Base-by-base conservation (phyloP, 1,140 invertebrate genomes). In the Drosophila equinoxialis region DNA sequence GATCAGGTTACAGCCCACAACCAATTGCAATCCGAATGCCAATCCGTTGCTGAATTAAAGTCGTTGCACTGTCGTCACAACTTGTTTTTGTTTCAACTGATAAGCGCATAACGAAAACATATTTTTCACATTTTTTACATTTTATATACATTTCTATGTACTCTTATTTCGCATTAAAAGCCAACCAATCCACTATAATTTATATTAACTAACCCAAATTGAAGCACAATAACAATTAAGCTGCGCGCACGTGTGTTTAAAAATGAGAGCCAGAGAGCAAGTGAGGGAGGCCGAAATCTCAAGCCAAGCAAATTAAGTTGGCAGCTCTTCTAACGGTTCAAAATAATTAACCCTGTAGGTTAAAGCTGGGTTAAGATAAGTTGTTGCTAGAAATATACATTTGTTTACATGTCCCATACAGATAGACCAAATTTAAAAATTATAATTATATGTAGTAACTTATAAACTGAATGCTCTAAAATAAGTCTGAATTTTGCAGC, bases 51-150 rank as follows among this genome's bases (percentile, higher is more conserved):
- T 30, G 26, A 79, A 63, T 10, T 58, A 45, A 60, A 76, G 59
- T 69, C 76, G 55, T 62, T 82, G 77, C 71, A 71, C 68, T 71
- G 77, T 45, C 80, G 84, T 83, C 83, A 83, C 72, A 71, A 66
- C 58, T 82, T 74, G 62, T 77, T 70, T 75, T 81, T 77, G 67
- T n/a, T 20, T 68, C 17, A 58, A 61, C 71, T 79, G 82, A 87
- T 86, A 87, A 82, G 54, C 42, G 8, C 35, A 68, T 57, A 39
- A 66, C 66, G 80, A 74, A 80, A 89, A 83, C 77, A 89, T 69
- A 81, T 87, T 85, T 84, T 75, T 35, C 35, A 48, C 41, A 23
- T 39, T 68, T 39, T 65, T 57, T 20, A 3, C 45, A 48, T 2
- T 23, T 4, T 10, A 23, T 51, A 0, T 51, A 23, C 10, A 23